These are phyloP conservation scores for Phymorhynchus buccinoides DNA, from an alignment of 1,140 invertebrate species.

Conservation along the genomic window DNA sequence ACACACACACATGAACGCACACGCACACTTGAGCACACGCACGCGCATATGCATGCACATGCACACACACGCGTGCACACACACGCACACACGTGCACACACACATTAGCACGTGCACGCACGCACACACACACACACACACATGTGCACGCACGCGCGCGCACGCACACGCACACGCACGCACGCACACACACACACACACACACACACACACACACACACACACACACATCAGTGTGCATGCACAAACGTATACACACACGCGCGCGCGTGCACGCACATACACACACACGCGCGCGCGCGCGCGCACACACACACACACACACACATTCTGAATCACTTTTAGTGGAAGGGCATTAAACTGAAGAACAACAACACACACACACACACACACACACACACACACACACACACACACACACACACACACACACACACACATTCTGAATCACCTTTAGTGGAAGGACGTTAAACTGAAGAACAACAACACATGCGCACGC, in stretches of 20 bases:
- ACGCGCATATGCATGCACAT: neutral
- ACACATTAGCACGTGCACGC: neutral
- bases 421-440: too few species aligned
- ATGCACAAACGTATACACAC: neutral
- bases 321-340: neutral
- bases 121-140: neutral
- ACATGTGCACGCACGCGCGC: neutral
- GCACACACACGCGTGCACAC: constrained; percentile 33
- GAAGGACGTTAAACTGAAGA: neutral
- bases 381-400: neutral
- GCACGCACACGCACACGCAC: neutral
- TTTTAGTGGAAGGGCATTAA: neutral
- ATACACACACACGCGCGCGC: neutral
- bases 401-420: neutral
- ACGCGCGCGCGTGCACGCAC: neutral
- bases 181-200: neutral
- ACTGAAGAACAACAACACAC: neutral
- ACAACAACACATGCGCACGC: neutral
- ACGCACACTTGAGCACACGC: neutral
- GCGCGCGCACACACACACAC: neutral
- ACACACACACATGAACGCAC: neutral
- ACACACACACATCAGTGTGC: neutral
- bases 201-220: neutral
- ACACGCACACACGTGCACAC: constrained; percentile 29
- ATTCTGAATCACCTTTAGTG: neutral